Percentiles rank a stretch among this genome's conserved stretches.
These are phyloP conservation scores for Formicarius rufipectus DNA, from an alignment of 2,113 vertebrate genomes.

Conservation along the genomic window DNA sequence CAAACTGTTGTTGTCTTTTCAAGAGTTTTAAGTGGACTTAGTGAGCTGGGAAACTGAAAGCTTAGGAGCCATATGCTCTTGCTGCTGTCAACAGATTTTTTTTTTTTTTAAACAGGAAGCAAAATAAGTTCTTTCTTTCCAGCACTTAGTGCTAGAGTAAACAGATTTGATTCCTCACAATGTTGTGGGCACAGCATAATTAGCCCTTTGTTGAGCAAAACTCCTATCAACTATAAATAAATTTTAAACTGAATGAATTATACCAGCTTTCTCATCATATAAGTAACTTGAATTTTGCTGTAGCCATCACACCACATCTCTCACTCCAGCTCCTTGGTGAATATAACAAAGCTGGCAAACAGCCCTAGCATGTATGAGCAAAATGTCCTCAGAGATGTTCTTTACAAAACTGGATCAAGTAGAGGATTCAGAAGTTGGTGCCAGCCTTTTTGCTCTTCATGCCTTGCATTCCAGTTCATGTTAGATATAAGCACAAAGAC, in stretches of 20 bases:
- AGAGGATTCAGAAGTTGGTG: not conserved
- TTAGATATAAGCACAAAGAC: not conserved
- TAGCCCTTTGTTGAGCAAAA: not conserved
- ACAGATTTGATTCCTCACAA: not conserved
- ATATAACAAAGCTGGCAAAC: not conserved
- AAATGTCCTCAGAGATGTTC: not conserved
- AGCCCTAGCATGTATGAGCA: not conserved
- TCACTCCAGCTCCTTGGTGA: not conserved
- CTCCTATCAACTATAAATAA: not conserved
- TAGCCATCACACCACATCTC: not conserved
- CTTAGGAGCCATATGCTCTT: not conserved
- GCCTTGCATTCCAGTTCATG: not conserved
- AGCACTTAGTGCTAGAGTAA: not conserved
- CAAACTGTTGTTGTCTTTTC: not conserved
- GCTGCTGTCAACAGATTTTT: not conserved
- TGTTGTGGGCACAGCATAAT: not conserved
- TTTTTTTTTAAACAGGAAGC: not conserved
- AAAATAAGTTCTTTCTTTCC: not conserved
- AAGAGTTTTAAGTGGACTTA: not conserved
- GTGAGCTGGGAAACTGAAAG: not conserved
- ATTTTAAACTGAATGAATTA: not conserved
- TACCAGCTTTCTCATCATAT: not conserved
- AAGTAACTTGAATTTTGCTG: not conserved
- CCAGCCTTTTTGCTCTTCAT: not conserved
- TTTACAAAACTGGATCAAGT: not conserved